A percentile compares a stretch with the other conserved stretches of the same genome.
These are phyloP conservation scores for Acropternis orthonyx DNA, from an alignment of 2,797 vertebrate genomes.

Conservation along the genomic window DNA sequence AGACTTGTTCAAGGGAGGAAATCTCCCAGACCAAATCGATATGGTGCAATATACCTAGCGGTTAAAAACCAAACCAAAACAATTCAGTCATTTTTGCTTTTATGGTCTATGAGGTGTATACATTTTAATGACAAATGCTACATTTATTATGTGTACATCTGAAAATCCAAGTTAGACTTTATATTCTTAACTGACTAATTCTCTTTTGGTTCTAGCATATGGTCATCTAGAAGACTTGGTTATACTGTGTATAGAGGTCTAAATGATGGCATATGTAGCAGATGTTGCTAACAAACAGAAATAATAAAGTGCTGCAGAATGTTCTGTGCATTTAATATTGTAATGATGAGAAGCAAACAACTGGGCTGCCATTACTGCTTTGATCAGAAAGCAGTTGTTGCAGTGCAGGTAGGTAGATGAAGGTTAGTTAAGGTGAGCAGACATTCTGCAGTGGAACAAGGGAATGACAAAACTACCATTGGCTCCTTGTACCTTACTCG, in stretches of 20 bases:
- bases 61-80: neutral
- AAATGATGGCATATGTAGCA: neutral
- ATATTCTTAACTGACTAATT: neutral
- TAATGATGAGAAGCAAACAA: constrained; percentile 29
- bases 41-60: neutral
- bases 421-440: constrained; percentile 37
- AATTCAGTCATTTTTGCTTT: neutral
- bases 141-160: neutral
- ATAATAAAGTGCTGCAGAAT: neutral
- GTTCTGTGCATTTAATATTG: neutral
- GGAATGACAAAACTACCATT: neutral
- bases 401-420: constrained; percentile 46
- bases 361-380: constrained; percentile 7
- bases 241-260: neutral
- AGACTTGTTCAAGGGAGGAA: neutral
- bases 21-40: constrained; percentile 41
- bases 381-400: constrained; percentile 14
- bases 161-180: neutral
- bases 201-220: neutral
- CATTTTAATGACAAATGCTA: neutral
- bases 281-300: constrained; percentile 35
- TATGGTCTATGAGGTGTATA: neutral
- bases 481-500: neutral
- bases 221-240: neutral
- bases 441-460: constrained; percentile 34